Percentiles rank a stretch among this genome's conserved stretches.
Evolutionary conservation across 2,113 vertebrate genomes (phyloP).

Genomic region (Aptenodytes forsteri): DNA sequence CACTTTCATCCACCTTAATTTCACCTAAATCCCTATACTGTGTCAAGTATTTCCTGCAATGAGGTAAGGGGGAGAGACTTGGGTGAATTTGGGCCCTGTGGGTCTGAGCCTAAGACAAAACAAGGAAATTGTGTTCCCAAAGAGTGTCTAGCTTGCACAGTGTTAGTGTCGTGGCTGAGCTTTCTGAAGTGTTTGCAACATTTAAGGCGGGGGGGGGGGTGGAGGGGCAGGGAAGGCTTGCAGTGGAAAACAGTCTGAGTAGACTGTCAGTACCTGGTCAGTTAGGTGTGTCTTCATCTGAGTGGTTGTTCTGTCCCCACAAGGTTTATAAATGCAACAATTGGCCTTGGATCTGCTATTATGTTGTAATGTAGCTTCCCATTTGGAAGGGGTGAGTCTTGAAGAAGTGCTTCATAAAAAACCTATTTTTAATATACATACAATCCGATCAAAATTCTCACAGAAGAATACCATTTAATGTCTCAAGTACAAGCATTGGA

Average conservation of each 20-base stretch:
- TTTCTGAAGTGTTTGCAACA: background rate
- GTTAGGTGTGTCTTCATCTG: background rate
- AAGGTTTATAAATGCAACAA: background rate
- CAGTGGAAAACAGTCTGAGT: background rate
- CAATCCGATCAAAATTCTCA: background rate
- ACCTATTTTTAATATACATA: background rate
- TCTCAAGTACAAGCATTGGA: background rate
- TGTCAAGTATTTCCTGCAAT: fast-evolving
- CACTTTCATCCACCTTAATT: background rate
- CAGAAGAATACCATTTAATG: background rate
- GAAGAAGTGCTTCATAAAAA: fast-evolving
- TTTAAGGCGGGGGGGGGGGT: background rate
- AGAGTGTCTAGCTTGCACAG: background rate
- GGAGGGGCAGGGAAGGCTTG: background rate
- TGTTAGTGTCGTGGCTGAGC: background rate
- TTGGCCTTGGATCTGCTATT: background rate
- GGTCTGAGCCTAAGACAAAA: background rate
- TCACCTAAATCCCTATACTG: background rate
- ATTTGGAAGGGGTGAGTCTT: background rate
- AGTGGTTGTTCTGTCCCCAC: fast-evolving
- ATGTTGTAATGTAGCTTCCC: background rate
- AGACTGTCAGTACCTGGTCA: background rate
- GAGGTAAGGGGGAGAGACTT: background rate
- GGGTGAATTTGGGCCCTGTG: background rate
- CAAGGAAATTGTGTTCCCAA: background rate